These are phyloP conservation scores for Barypeithes pellucidus DNA, from an alignment of 2,888 invertebrate species.

Conservation along the genomic window DNA sequence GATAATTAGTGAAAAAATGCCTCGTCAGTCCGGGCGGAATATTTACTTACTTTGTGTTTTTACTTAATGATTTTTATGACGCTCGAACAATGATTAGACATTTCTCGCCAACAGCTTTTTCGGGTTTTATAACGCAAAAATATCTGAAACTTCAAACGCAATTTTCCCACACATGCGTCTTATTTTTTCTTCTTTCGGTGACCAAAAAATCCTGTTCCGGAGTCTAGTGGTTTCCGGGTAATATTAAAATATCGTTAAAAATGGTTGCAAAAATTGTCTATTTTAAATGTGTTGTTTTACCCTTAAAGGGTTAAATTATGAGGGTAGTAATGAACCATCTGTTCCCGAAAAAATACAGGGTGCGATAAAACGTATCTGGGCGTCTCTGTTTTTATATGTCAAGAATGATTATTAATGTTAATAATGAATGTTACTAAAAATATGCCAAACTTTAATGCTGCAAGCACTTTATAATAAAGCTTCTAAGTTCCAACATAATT, in stretches of 20 bases:
- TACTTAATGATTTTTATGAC: slow-evolving; percentile 51
- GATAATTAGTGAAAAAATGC: slow-evolving; percentile 64
- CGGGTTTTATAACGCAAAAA: too few relatives aligned
- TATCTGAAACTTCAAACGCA: too few relatives aligned
- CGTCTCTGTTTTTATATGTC: background rate
- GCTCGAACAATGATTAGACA: slow-evolving; percentile 46
- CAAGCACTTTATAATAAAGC: slow-evolving; percentile 15
- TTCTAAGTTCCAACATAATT: slow-evolving; percentile 18
- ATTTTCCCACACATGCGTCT: too few relatives aligned
- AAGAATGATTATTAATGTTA: too few relatives aligned
- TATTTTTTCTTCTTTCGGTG: too few relatives aligned
- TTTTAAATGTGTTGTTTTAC: slow-evolving; percentile 32
- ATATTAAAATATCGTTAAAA: too few relatives aligned
- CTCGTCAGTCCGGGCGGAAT: slow-evolving; percentile 59
- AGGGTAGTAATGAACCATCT: slow-evolving; percentile 43
- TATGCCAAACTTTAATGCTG: background rate
- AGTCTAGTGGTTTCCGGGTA: too few relatives aligned
- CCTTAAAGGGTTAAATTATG: slow-evolving; percentile 42
- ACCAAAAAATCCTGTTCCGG: too few relatives aligned
- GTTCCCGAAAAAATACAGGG: slow-evolving; percentile 21
- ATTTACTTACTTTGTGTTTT: slow-evolving; percentile 47
- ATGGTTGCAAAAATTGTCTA: too few relatives aligned
- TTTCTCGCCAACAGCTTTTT: too few relatives aligned
- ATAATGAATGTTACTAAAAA: slow-evolving; percentile 2
- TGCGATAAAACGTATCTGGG: background rate